A percentile compares a stretch with the other conserved stretches of the same genome.
Conservation (phyloP, 2,113 vertebrate species). For the Nycticebus coucang region DNA sequence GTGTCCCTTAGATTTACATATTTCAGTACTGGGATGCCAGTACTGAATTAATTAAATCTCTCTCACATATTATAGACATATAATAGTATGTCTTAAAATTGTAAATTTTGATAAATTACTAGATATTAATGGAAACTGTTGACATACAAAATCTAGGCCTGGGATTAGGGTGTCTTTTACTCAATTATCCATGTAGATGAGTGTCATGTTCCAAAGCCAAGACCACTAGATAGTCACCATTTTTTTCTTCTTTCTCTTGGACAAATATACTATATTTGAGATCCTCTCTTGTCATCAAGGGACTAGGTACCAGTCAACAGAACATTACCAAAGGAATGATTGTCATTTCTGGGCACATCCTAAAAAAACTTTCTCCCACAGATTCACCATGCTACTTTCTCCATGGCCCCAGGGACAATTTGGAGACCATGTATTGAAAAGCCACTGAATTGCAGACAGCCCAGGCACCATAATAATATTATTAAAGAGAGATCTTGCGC, state of each 20-base stretch:
- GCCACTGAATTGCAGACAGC: neutral
- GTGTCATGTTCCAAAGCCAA: neutral
- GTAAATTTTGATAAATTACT: neutral
- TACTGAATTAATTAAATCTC: neutral
- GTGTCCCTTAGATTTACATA: neutral
- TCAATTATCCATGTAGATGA: neutral
- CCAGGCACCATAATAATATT: neutral
- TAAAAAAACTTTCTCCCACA: neutral
- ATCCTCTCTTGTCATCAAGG: neutral
- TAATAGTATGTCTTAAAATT: neutral
- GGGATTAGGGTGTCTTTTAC: neutral
- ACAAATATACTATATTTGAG: neutral
- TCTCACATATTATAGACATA: neutral
- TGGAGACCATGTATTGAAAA: neutral
- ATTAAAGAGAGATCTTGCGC: neutral
- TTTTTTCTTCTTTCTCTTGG: neutral
- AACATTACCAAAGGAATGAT: neutral
- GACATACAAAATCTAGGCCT: neutral
- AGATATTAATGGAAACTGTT: neutral
- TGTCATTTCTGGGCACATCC: neutral
- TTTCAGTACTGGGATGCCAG: neutral
- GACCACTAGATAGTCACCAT: neutral
- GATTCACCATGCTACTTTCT: neutral
- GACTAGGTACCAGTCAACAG: neutral
- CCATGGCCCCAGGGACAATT: neutral